These are phyloP conservation scores for Pelvicachromis taeniatus DNA, from an alignment of 2,113 vertebrate species.

Conservation along the genomic window DNA sequence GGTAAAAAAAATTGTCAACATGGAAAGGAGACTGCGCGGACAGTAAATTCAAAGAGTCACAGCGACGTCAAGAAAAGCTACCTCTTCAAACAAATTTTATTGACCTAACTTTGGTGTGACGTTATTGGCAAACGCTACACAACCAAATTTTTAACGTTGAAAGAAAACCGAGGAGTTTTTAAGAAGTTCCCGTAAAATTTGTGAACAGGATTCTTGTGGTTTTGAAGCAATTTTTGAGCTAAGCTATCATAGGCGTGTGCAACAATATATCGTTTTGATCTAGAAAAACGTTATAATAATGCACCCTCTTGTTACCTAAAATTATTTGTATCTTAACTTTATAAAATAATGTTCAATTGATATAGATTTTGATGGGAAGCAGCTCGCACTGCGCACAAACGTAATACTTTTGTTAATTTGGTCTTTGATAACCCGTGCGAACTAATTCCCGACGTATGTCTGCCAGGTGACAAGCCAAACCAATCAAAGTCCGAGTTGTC, in stretches of 20 bases:
- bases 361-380: neutral
- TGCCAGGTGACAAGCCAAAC: neutral
- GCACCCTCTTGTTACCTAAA: neutral
- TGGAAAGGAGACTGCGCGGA: rapidly evolving
- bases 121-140: neutral
- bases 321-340: neutral
- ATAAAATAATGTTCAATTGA: neutral
- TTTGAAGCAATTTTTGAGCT: neutral
- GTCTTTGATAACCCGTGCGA: rapidly evolving
- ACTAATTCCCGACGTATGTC: rapidly evolving
- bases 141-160: neutral
- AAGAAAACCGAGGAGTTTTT: neutral
- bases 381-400: neutral
- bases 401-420: neutral
- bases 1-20: neutral
- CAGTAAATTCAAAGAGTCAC: conserved; percentile 5
- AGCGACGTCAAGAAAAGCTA: conserved; percentile 5
- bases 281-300: neutral
- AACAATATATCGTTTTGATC: neutral
- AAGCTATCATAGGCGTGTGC: neutral
- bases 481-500: neutral
- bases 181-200: neutral
- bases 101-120: neutral
- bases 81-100: neutral
- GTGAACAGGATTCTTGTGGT: neutral